Evolutionary conservation across 92 coral and sea anemone species (phyloP).

Genomic region (Anthopleura xanthogrammica): DNA sequence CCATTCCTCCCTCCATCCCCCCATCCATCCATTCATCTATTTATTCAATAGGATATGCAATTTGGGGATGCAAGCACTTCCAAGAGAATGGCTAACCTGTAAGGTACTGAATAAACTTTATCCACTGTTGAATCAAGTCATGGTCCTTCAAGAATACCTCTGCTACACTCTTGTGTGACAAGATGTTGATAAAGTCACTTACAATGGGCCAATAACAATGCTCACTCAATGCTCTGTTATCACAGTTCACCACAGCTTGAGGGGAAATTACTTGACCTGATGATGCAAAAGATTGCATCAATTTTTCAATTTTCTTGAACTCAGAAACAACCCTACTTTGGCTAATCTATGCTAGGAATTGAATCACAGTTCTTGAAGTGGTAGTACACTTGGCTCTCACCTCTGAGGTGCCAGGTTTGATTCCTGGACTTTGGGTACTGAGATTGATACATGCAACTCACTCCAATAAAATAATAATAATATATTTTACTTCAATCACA

Average conservation of each 20-base stretch:
- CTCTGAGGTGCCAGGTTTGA: too few species aligned
- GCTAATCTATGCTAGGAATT: too few species aligned
- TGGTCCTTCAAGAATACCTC: slow-evolving; percentile 79
- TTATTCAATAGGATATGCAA: background rate
- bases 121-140: slow-evolving; percentile 87
- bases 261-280: slow-evolving; percentile 18
- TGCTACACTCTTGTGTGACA: slow-evolving; percentile 87
- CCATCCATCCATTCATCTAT: background rate
- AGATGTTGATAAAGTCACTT: slow-evolving; percentile 90
- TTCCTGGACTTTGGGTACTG: too few species aligned
- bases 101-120: slow-evolving; percentile 68
- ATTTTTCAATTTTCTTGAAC: background rate
- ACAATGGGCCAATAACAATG: slow-evolving; percentile 99
- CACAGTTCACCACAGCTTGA: slow-evolving; percentile 81
- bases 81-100: slow-evolving; percentile 57
- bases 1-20: background rate
- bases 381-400: too few species aligned
- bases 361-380: too few species aligned
- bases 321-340: too few species aligned
- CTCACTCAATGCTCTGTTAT: slow-evolving; percentile 57
- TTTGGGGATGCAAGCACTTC: background rate
- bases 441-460: too few species aligned
- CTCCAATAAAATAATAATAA: too few species aligned
- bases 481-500: too few species aligned
- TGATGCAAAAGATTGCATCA: background rate